Conservation (phyloP, 2,113 vertebrate genomes). For the Leptodactylus fuscus region DNA sequence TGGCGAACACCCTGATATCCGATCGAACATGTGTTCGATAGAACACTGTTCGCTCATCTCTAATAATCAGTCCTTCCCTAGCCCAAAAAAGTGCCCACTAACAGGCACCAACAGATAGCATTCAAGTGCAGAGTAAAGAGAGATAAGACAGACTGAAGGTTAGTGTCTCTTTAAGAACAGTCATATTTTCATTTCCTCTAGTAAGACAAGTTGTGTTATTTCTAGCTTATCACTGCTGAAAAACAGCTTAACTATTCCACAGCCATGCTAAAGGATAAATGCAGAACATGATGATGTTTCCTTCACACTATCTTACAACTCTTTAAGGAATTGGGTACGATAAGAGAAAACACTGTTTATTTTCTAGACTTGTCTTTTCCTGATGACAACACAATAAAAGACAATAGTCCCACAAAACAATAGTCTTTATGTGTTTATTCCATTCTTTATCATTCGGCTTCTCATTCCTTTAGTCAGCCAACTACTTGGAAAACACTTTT, state of each 20-base stretch:
- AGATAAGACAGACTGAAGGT: no score
- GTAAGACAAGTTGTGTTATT: background rate
- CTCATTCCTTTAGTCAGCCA: conserved; percentile 22
- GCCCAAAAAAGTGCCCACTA: background rate
- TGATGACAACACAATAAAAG: background rate
- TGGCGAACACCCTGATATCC: no score
- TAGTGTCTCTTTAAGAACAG: background rate
- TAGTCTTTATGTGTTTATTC: conserved; percentile 13
- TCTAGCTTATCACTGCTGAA: background rate
- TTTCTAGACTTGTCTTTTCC: background rate
- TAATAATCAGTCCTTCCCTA: background rate
- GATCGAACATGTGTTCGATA: no score
- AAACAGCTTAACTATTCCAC: background rate
- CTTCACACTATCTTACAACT: conserved; percentile 2
- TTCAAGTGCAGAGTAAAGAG: background rate
- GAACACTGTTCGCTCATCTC: no score
- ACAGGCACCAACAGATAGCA: background rate
- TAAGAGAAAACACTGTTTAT: background rate
- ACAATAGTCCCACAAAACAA: no score
- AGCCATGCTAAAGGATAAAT: background rate
- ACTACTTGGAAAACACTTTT: conserved; percentile 45
- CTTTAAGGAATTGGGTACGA: conserved; percentile 3
- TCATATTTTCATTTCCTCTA: background rate
- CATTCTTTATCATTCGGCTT: background rate
- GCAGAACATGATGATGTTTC: background rate